Base-by-base conservation (phyloP, 2,888 invertebrate genomes). In the Amphipoea lucens region DNA sequence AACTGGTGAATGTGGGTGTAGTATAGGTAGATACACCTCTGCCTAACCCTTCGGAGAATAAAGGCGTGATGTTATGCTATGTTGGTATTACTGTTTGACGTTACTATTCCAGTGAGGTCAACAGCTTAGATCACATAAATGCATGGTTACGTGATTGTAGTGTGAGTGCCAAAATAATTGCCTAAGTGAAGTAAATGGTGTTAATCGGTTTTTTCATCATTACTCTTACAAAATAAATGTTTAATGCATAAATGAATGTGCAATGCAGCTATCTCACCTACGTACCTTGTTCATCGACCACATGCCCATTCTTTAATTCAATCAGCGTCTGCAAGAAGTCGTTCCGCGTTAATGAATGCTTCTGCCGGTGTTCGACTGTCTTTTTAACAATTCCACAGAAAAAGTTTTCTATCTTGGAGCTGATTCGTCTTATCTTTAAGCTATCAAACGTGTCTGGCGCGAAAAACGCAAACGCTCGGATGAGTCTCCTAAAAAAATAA, bases 291-390 rank as follows among this genome's bases (percentile, higher is more conserved):
- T 93, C 91, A 68, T 91, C 91, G 69, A 90, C 89, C 60, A 89
- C 88, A 86, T 91, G 90, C 57, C 91, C 93, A 86, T 97, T 95
- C 87, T 95, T 97, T 83, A 97, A 89, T 68, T 97, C 96, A 66
- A 97, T 97, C 14, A 97, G 92, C 6, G 97, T 94, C 90, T 97
- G 97, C 79, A 97, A 90, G 88, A 97, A 97, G 89, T 97, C 97
- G 81, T 97, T 96, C 68, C 97, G 92, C 54, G 92, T 94, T 75
- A 95, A 92, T 9, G 90, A 89, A 86, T 96, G 90, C 68, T 92
- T 92, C 79, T 94, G 88, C 2, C 97, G 92, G 83, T 95, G 95
- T 29, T 93, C 92, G 4, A 97, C 95, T 0, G 95, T 96, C 76
- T 93, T 93, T 82, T 93, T 93, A 2, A 97, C 96, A 63, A 96